These are phyloP conservation scores for Halcyon senegalensis DNA, from an alignment of 2,113 vertebrate genomes.

Conservation along the genomic window DNA sequence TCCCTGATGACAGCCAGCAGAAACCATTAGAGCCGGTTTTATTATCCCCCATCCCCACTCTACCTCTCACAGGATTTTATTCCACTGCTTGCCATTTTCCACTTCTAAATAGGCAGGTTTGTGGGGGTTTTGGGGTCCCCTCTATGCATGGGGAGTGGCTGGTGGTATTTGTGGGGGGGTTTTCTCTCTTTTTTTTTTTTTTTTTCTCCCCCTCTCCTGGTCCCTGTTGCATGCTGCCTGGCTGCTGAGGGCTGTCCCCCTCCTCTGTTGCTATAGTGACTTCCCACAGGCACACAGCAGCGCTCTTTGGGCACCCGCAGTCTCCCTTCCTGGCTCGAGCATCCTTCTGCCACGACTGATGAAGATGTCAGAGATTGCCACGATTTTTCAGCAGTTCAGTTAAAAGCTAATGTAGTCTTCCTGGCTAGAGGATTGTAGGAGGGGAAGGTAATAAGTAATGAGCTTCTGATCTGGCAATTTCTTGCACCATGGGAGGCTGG, in stretches of 20 bases:
- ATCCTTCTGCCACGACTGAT: slow-evolving; percentile 2
- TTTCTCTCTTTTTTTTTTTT: too few relatives aligned
- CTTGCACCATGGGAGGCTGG: neutral
- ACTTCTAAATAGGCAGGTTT: neutral
- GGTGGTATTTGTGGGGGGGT: neutral
- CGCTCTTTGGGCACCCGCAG: neutral
- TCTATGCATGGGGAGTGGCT: accelerated
- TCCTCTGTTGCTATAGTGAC: slow-evolving; percentile 76
- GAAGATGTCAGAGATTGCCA: slow-evolving; percentile 22
- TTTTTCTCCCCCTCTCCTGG: neutral
- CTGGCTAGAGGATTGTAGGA: neutral
- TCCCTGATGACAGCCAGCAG: neutral
- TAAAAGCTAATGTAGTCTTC: neutral
- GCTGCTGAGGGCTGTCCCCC: slow-evolving; percentile 56
- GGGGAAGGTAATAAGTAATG: neutral
- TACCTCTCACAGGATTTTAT: neutral
- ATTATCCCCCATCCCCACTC: neutral
- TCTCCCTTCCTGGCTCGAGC: neutral
- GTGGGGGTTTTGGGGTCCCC: too few relatives aligned
- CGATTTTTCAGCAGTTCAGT: neutral
- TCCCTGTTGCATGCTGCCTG: slow-evolving; percentile 28
- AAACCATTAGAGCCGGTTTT: neutral
- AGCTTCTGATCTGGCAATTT: neutral
- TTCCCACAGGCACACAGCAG: slow-evolving; percentile 44
- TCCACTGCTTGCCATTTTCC: neutral